Percentiles rank a stretch among this genome's conserved stretches.
Evolutionary conservation across 2,888 invertebrate genomes (phyloP).

Genomic region (Malthinus seriepunctatus): DNA sequence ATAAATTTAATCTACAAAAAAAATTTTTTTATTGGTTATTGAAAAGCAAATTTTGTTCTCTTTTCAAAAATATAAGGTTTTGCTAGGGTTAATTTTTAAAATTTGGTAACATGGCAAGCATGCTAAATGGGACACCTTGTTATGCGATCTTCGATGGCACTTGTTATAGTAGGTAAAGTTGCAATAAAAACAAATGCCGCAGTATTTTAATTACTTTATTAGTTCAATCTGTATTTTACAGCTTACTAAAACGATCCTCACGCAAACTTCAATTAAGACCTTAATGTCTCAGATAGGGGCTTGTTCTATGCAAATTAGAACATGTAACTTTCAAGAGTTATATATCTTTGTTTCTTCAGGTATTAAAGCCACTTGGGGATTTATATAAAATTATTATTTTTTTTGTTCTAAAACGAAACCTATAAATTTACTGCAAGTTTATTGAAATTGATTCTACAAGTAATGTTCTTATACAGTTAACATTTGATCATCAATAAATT

Average conservation of each 20-base stretch:
- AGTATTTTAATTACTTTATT: background rate
- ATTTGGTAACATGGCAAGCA: too few relatives aligned
- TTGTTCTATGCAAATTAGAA: constrained; percentile 46
- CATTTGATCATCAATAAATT: constrained; percentile 28
- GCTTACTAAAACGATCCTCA: constrained; percentile 37
- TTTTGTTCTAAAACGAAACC: background rate
- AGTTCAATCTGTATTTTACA: constrained; percentile 16
- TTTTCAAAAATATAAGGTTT: too few relatives aligned
- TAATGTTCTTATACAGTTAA: constrained; percentile 17
- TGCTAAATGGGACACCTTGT: too few relatives aligned
- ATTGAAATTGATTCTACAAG: background rate
- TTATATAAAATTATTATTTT: constrained; percentile 1
- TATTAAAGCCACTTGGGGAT: constrained; percentile 20
- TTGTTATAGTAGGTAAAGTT: background rate
- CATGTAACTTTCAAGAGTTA: constrained; percentile 41
- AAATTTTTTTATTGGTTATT: too few relatives aligned
- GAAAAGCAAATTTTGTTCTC: too few relatives aligned
- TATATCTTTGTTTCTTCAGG: constrained; percentile 34
- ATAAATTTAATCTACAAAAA: too few relatives aligned
- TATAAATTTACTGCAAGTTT: background rate
- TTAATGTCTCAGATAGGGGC: constrained; percentile 43
- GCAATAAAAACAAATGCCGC: background rate
- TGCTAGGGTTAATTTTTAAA: too few relatives aligned
- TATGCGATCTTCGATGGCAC: too few relatives aligned
- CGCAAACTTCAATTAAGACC: constrained; percentile 45